Evolutionary conservation across 2,888 invertebrate species (phyloP).

Genomic region (Maniola hyperantus): DNA sequence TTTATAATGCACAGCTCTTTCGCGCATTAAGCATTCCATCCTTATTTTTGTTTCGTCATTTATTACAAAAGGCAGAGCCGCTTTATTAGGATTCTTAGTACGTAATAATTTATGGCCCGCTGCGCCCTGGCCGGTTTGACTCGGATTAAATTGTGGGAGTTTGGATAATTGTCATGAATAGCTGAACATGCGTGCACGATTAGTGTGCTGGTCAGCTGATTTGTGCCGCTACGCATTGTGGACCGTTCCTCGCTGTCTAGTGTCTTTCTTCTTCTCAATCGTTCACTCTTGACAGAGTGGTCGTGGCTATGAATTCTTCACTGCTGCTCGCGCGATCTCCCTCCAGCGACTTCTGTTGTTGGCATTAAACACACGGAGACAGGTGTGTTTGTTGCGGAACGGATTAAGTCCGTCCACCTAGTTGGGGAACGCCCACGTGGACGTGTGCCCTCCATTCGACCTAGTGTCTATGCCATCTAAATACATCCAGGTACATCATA

Average conservation of each 20-base stretch:
- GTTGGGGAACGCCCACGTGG: too few relatives aligned
- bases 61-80: constrained; percentile 70
- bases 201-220: constrained; percentile 48
- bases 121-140: constrained; percentile 53
- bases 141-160: constrained; percentile 65
- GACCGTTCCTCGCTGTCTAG: constrained; percentile 44
- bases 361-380: too few relatives aligned
- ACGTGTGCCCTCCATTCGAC: too few relatives aligned
- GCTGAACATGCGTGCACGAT: constrained; percentile 38
- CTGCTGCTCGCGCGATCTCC: too few relatives aligned
- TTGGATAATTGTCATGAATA: constrained; percentile 50
- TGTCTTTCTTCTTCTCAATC: too few relatives aligned
- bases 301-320: too few relatives aligned
- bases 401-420: too few relatives aligned
- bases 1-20: constrained; percentile 51
- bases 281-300: too few relatives aligned
- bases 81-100: constrained; percentile 76
- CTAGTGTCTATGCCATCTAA: too few relatives aligned
- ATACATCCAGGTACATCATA: too few relatives aligned
- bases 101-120: constrained; percentile 66
- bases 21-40: constrained; percentile 68
- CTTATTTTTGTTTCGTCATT: constrained; percentile 76
- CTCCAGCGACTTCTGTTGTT: too few relatives aligned
- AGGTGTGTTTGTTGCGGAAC: too few relatives aligned
- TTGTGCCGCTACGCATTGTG: constrained; percentile 34